Conservation (phyloP, 2,888 invertebrate genomes). For the Lithophane leautieri region DNA sequence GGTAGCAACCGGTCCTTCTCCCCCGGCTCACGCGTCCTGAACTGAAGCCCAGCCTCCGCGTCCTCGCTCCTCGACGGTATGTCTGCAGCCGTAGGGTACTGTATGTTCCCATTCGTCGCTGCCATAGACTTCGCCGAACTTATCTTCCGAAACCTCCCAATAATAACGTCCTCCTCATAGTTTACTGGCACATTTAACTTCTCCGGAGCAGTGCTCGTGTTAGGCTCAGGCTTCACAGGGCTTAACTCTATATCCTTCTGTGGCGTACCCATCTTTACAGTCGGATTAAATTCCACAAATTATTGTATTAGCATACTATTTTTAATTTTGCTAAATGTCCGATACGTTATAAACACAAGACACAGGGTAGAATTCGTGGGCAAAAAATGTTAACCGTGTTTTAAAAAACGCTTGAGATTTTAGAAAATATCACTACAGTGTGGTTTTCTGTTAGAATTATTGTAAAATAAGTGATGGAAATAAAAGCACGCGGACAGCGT, state of each 20-base stretch:
- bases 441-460: constrained; percentile 57
- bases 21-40: constrained; percentile 75
- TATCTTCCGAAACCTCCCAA: constrained; percentile 88
- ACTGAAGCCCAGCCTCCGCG: constrained; percentile 82
- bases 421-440: constrained; percentile 9
- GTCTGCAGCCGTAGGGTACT: constrained; percentile 84
- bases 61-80: constrained; percentile 78
- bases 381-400: constrained; percentile 2
- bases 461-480: constrained; percentile 12
- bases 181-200: constrained; percentile 75
- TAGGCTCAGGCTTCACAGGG: constrained; percentile 78
- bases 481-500: constrained; percentile 43
- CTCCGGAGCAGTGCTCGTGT: constrained; percentile 69
- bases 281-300: constrained; percentile 15
- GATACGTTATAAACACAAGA: constrained; percentile 10
- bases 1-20: constrained; percentile 81
- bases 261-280: constrained; percentile 77
- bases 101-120: constrained; percentile 88
- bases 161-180: constrained; percentile 88
- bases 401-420: constrained; percentile 1
- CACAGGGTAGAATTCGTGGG: constrained; percentile 3
- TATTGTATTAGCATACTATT: constrained; percentile 53
- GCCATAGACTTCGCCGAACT: constrained; percentile 90
- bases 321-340: constrained; percentile 19
- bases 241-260: constrained; percentile 87